Evolutionary conservation across 2,888 invertebrate species (phyloP).

Genomic region (Linnaemya vulpina): DNA sequence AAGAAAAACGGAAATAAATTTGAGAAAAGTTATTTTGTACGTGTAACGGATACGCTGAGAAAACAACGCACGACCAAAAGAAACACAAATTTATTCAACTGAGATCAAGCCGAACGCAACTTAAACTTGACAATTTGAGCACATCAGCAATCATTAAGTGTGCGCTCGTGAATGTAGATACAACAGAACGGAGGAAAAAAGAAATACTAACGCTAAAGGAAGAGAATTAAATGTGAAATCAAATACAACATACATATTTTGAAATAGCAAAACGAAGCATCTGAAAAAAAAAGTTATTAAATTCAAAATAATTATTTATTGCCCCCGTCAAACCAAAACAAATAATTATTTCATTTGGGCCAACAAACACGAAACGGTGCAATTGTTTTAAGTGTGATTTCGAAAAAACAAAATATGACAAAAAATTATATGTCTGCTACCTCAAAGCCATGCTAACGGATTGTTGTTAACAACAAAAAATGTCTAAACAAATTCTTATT

Average conservation of each 20-base stretch:
- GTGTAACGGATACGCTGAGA: constrained; percentile 75
- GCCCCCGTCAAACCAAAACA: constrained; percentile 40
- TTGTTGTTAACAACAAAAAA: constrained; percentile 42
- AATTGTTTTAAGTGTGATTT: constrained; percentile 73
- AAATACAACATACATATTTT: constrained; percentile 54
- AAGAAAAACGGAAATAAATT: constrained; percentile 64
- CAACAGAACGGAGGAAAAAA: constrained; percentile 74
- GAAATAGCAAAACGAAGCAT: constrained; percentile 61
- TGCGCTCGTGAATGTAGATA: constrained; percentile 80
- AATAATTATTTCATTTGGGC: constrained; percentile 46
- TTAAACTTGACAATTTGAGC: constrained; percentile 66
- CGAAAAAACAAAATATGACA: constrained; percentile 46
- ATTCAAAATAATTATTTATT: constrained; percentile 42
- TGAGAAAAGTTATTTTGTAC: constrained; percentile 69
- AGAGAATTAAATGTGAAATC: constrained; percentile 50
- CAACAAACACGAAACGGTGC: constrained; percentile 51
- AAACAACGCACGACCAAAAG: constrained; percentile 40
- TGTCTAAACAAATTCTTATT: constrained; percentile 52
- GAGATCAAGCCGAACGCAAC: constrained; percentile 68
- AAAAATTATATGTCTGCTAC: constrained; percentile 28
- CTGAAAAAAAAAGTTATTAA: constrained; percentile 30
- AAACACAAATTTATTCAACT: constrained; percentile 29
- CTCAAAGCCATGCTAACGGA: constrained; percentile 59
- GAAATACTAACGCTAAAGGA: background rate
- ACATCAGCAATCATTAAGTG: constrained; percentile 77